Conservation (phyloP, 2,888 invertebrate species). For the Nephrocerus scutellatus region DNA sequence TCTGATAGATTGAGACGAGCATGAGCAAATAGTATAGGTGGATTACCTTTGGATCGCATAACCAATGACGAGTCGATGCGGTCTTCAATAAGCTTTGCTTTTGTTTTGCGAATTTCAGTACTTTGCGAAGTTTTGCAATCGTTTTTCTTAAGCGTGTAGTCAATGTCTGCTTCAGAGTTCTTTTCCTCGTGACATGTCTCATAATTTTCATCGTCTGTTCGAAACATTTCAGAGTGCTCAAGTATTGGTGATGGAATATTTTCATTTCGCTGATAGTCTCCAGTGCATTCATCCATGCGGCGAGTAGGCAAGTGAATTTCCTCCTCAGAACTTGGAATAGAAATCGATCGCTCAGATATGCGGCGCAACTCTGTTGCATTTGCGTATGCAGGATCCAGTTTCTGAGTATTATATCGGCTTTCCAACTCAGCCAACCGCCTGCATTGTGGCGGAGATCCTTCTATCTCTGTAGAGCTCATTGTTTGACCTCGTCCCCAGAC, state of each 20-base stretch:
- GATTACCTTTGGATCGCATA: constrained; percentile 64
- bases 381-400: constrained; percentile 57
- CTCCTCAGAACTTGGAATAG: constrained; percentile 69
- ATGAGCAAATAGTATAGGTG: constrained; percentile 71
- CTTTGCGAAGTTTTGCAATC: constrained; percentile 25
- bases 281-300: constrained; percentile 52
- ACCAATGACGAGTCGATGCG: constrained; percentile 60
- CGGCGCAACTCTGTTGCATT: constrained; percentile 62
- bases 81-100: constrained; percentile 59
- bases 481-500: constrained; percentile 64
- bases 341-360: constrained; percentile 67
- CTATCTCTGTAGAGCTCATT: constrained; percentile 72
- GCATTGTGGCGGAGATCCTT: constrained; percentile 68
- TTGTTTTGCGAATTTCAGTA: constrained; percentile 33
- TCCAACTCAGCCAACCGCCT: constrained; percentile 58
- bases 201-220: constrained; percentile 53
- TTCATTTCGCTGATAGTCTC: constrained; percentile 56
- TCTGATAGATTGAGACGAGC: constrained; percentile 75
- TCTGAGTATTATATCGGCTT: constrained; percentile 60
- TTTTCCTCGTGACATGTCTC: constrained; percentile 46
- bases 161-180: constrained; percentile 54
- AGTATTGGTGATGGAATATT: constrained; percentile 59
- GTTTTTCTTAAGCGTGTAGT: constrained; percentile 46
- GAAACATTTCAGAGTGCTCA: constrained; percentile 56
- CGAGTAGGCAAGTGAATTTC: constrained; percentile 59